phyloP scores from a whole-genome alignment of 2,113 vertebrate species.

The Pseudorhombus dupliciocellatus region DNA sequence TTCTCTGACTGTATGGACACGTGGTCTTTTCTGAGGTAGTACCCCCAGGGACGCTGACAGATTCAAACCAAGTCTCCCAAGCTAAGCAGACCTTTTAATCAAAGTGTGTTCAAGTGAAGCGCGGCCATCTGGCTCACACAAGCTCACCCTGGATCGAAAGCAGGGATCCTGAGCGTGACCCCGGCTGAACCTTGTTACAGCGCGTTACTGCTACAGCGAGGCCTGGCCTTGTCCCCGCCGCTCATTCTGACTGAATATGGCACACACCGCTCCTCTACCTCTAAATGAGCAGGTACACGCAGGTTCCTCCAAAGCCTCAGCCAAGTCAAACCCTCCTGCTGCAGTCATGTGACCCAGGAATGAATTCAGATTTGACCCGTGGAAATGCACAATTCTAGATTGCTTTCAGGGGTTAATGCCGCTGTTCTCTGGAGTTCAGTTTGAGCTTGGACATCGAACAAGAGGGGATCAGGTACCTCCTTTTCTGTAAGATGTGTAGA shows the following conservation, averaged over 20 bases:
- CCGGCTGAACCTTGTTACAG: constrained; percentile 67
- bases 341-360: too few species aligned
- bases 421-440: not conserved
- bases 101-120: constrained; percentile 55
- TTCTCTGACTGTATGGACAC: not conserved
- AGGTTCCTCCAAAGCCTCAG: too few species aligned
- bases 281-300: too few species aligned
- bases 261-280: not conserved
- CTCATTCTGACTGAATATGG: constrained; percentile 3
- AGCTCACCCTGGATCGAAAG: constrained; percentile 68
- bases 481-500: not conserved
- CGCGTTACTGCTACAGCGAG: constrained; percentile 50
- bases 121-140: constrained; percentile 72
- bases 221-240: constrained; percentile 35
- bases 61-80: not conserved
- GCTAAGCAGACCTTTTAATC: constrained; percentile 48
- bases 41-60: constrained; percentile 10
- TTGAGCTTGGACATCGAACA: constrained; percentile 13
- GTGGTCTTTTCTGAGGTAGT: not conserved
- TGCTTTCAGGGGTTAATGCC: not conserved
- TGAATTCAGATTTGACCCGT: too few species aligned
- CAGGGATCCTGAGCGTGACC: constrained; percentile 64
- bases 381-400: not conserved
- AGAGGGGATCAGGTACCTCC: not conserved
- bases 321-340: too few species aligned